Base-by-base conservation (phyloP, 2,797 vertebrate genomes). In the Sparidentex hasta region DNA sequence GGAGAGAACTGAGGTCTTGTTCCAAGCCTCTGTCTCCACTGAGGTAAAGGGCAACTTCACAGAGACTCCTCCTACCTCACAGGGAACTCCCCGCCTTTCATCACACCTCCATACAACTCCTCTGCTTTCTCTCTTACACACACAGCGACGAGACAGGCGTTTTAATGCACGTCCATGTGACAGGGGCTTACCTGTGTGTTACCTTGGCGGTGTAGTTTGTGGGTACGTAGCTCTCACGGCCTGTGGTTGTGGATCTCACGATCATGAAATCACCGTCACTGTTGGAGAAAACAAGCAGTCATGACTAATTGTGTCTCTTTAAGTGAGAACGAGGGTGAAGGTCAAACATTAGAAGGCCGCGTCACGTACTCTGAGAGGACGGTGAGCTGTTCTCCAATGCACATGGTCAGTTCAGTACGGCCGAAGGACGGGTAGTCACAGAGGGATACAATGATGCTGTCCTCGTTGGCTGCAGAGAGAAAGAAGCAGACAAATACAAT, bases 251-350 rank as follows among this genome's bases (percentile, higher is more conserved):
- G 0, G 96, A 97, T 1, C 71, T 90, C 79, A 97, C 96, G 29
- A 91, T 95, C 94, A 96, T 93, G 90, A 96, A 97, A 21, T 98
- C 96, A 1, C 96, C 95, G 0, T 96, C 92, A 11, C 98, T 98
- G 90, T 3, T 29, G 93, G 78, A 81, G 58, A 82, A 63, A 80
- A 65, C 1, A 25, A 69, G 11, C 23, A 23, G 2, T 38, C 21
- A 27, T 74, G 58, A 86, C 0, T 46, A 33, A 46, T 11, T 52
- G 20, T 7, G n/a, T 62, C 13, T 41, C 16, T 51, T 1, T 2
- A 2, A 8, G 3, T 46, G 8, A 51, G 29, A 74, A 21, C 6
- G 23, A 20, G 7, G 12, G 25, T 12, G 1, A 41, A 46, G 33
- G 57, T 62, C 16, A 74, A 48, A 66, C n/a, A 62, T 18, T 0